A percentile compares a stretch with the other conserved stretches of the same genome.
These are phyloP conservation scores for Eueides isabella DNA, from an alignment of 1,140 invertebrate species.

Conservation along the genomic window DNA sequence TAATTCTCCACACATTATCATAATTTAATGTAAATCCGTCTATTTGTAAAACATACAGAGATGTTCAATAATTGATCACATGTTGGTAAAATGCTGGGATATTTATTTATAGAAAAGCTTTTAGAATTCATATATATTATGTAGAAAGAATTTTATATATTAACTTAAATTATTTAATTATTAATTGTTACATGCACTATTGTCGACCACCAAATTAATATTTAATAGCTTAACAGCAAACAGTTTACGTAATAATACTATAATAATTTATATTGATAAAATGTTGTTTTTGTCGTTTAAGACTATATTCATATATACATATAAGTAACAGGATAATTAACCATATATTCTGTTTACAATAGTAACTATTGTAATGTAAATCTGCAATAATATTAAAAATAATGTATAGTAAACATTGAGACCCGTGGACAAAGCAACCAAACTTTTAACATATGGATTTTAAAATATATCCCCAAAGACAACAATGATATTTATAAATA, in stretches of 20 bases:
- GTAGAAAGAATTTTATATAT: no score
- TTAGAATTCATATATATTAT: neutral
- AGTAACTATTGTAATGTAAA: neutral
- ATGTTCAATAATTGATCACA: conserved; percentile 14
- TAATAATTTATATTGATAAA: conserved; percentile 8
- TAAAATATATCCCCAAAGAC: no score
- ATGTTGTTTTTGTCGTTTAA: neutral
- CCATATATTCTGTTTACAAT: neutral
- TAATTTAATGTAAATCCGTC: conserved; percentile 29
- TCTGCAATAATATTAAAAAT: neutral
- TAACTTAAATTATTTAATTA: neutral
- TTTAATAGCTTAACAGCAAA: no score
- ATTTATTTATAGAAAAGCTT: conserved; percentile 11
- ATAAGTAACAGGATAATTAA: neutral
- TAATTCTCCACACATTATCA: conserved; percentile 20
- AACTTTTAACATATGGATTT: no score
- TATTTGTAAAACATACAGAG: conserved; percentile 23
- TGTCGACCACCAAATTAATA: neutral
- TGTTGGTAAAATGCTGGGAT: neutral
- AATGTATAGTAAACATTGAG: no score
- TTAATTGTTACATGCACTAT: neutral
- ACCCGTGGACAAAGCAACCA: no score
- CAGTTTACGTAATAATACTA: no score
- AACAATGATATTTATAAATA: neutral
- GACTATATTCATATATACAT: no score